Evolutionary conservation across 2,113 vertebrate species (phyloP), one percentile per base, ranked within the genome.

Genomic region (Rhinopomastus cyanomelas): DNA sequence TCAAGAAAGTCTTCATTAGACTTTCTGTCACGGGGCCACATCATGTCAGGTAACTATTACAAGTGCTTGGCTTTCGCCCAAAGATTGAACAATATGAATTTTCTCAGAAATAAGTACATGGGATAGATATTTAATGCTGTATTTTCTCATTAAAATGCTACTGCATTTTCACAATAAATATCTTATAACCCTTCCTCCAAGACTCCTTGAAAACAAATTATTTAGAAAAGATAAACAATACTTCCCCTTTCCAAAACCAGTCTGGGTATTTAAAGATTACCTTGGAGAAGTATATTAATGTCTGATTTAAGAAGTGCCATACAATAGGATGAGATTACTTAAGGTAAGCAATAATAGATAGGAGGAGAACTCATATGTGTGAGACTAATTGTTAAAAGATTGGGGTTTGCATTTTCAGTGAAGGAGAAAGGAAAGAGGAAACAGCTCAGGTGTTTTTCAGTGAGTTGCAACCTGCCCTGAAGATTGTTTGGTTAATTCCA

Each of bases 1-100:
- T 96, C 96, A 96, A 94, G 89, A 91, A 96, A 94, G 96, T 97
- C 97, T 97, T 95, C 89, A 94, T 97, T 96, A 96, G 95, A 95
- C 78, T 53, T 90, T 96, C 92, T 93, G 94, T 96, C 96, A 93
- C 83, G 18, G 57, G 95, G 34, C 59, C 23, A 29, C 83, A 95
- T 96, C 91, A 61, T 93, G 82, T 93, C 75, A 95, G 87, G 92
- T 90, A 95, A 92, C 90, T 89, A 74, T 87, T 87, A 79, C 65
- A 64, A 91, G 42, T n/a, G 66, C 90, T 89, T 87, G 80, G 94
- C 91, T 88, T 84, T 48, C 81, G 85, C 89, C n/a, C 74, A 93
- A 32, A 79, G 92, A 46, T 37, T 27, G 76, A 94, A 94, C 84
- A 92, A 95, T 94, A 78, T 56, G 64, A 85, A 88, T 92, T 95